Percentiles rank a stretch among this genome's conserved stretches.
Conservation (phyloP, 2,797 vertebrate species). For the Coilia nasus region DNA sequence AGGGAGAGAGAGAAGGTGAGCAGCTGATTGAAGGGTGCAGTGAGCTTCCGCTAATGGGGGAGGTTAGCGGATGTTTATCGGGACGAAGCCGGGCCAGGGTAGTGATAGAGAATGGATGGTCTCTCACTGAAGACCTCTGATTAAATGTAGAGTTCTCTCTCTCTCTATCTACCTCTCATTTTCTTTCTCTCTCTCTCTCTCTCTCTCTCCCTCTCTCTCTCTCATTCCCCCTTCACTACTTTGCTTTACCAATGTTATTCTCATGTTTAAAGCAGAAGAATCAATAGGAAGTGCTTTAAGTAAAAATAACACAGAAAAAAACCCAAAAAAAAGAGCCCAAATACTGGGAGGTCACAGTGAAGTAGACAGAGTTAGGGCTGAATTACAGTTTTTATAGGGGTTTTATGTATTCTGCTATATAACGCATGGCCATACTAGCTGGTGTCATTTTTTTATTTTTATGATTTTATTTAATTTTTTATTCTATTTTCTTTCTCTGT, state of each 20-base stretch:
- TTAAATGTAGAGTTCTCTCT: background rate
- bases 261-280: background rate
- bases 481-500: no score
- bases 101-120: background rate
- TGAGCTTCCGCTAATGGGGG: background rate
- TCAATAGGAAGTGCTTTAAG: background rate
- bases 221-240: background rate
- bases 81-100: slow-evolving; percentile 5
- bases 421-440: background rate
- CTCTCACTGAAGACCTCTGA: background rate
- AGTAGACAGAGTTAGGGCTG: background rate
- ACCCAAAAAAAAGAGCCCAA: background rate
- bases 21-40: background rate
- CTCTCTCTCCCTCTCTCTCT: no score
- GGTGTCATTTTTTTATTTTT: background rate
- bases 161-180: no score
- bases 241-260: slow-evolving; percentile 30
- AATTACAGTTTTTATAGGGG: background rate
- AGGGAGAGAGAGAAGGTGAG: background rate
- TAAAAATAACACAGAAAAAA: background rate
- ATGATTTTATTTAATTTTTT: background rate
- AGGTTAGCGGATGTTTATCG: slow-evolving; percentile 22
- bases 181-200: background rate
- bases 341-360: background rate
- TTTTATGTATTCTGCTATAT: background rate